Evolutionary conservation across 2,113 vertebrate genomes (phyloP), one percentile per base, ranked within the genome.

Genomic region (Marcusenius ussheri): DNA sequence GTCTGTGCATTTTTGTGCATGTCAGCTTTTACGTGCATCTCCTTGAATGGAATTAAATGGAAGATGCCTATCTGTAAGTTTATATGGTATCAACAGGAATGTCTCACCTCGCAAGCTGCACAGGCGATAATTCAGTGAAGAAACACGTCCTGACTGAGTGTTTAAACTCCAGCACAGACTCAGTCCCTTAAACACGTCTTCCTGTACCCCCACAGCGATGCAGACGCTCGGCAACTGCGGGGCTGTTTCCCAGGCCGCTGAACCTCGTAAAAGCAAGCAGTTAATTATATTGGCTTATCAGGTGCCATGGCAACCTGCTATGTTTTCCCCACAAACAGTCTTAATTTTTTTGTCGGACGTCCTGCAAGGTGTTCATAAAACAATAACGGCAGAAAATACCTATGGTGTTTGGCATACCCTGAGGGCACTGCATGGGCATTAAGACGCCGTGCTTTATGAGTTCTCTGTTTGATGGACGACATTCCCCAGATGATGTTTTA

Each of bases 201-300:
- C 19, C 31, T n/a, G 17, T 50, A 10, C 84, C 84, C 9, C 45
- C 83, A 70, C 21, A 17, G 19, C 19, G 19, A 90, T 77, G 42
- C 3, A 17, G 13, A 31, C 8, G 21, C 2, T n/a, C 39, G 6
- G 39, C 45, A 42, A n/a, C 21, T 5, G 47, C 9, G 5, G 49
- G 8, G 46, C 27, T 45, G 31, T 45, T 90, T 31, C 47, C 27
- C 9, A 0, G 86, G 53, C 85, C 50, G 6, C 42, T 5, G 42
- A n/a, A 46, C 83, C 70, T 91, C 74, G 56, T 83, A 91, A 91
- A 70, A 90, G 85, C 39, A 66, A 11, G 9, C 88, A 62, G 47
- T 89, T 58, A 87, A 83, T 89, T 88, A 89, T 58, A 39, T 19
- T 50, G 27, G 39, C 58, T 83, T 80, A 88, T 91, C 66, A 80